Percentiles rank a stretch among this genome's conserved stretches.
Evolutionary conservation across 2,888 invertebrate species (phyloP).

Genomic region (Dolomedes plantarius): DNA sequence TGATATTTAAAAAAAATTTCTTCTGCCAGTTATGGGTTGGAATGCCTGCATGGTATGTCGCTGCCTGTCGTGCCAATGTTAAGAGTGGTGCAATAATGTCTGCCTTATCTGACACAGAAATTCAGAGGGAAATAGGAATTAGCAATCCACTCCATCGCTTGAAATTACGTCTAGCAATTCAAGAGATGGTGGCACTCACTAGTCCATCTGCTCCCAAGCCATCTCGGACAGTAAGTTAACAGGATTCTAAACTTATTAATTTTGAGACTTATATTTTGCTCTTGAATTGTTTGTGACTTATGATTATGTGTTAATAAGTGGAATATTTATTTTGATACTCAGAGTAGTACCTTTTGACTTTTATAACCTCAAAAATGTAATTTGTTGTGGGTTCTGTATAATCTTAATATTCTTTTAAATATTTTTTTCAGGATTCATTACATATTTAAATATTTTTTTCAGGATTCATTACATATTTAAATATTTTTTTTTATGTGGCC

Average conservation of each 20-base stretch:
- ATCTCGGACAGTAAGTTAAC: slow-evolving; percentile 72
- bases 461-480: too few relatives aligned
- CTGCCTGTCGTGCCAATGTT: slow-evolving; percentile 98
- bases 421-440: too few relatives aligned
- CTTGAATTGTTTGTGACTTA: background rate
- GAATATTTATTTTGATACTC: too few relatives aligned
- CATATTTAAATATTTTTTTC: too few relatives aligned
- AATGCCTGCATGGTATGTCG: slow-evolving; percentile 99
- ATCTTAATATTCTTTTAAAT: too few relatives aligned
- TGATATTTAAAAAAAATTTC: too few relatives aligned
- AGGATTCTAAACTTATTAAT: too few relatives aligned
- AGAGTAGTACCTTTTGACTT: too few relatives aligned
- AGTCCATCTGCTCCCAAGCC: slow-evolving; percentile 89
- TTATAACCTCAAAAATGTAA: too few relatives aligned
- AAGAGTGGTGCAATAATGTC: slow-evolving; percentile 99
- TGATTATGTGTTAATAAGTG: background rate
- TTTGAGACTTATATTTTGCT: background rate
- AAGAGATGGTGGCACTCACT: slow-evolving; percentile 98
- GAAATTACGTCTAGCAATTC: slow-evolving; percentile 91
- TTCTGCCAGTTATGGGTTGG: slow-evolving; percentile 92
- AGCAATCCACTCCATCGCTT: slow-evolving; percentile 88
- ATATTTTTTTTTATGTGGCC: too few relatives aligned
- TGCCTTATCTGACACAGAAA: slow-evolving; percentile 98
- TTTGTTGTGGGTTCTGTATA: too few relatives aligned
- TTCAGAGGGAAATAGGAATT: slow-evolving; percentile 97